Evolutionary conservation across 1,140 invertebrate species (phyloP), one percentile per base, ranked within the genome.

Genomic region (Arctopsyche grandis): DNA sequence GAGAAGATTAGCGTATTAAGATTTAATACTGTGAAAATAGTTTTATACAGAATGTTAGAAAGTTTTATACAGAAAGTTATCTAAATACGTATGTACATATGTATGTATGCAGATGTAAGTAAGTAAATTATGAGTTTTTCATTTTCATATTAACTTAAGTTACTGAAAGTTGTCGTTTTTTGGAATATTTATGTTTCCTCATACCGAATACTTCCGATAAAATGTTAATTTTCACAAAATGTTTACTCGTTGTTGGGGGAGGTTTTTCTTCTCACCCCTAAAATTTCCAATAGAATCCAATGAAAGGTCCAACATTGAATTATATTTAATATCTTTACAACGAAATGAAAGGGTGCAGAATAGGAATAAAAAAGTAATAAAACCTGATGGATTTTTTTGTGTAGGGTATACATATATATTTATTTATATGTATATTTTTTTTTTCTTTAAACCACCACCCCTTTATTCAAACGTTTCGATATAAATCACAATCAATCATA

Each of bases 361-460:
- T 56, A 79, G 69, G 73, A 71, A 71, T 56, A 74, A 79, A 19
- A 79, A 80, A 80, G 60, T 71, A 77, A 77, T 80, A 77, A 77
- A 69, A 66, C 16, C 43, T 77, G 75, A 80, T 77, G 75, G 79
- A 80, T 43, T 73, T 73, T 46, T 4, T 4, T 69, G 10, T 21
- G 10, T 56, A n/a, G n/a, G n/a, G n/a, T 38, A 7, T 38, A 38
- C 1, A 38, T 1, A 7, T 38, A 7, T 38, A 38, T 38, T 38
- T 38, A 4, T 38, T 38, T 38, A 4, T n/a, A n/a, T n/a, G n/a
- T n/a, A n/a, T n/a, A 4, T 38, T 38, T 38, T 38, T 38, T 74
- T 79, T 74, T 73, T 78, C 71, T 79, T 79, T 79, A 79, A 74
- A 74, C 52, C 78, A 29, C 78, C 70, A 69, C 43, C 7, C 26